A percentile compares a stretch with the other conserved stretches of the same genome.
Evolutionary conservation across 2,113 vertebrate genomes (phyloP).

Genomic region (Pteruthius melanotis): DNA sequence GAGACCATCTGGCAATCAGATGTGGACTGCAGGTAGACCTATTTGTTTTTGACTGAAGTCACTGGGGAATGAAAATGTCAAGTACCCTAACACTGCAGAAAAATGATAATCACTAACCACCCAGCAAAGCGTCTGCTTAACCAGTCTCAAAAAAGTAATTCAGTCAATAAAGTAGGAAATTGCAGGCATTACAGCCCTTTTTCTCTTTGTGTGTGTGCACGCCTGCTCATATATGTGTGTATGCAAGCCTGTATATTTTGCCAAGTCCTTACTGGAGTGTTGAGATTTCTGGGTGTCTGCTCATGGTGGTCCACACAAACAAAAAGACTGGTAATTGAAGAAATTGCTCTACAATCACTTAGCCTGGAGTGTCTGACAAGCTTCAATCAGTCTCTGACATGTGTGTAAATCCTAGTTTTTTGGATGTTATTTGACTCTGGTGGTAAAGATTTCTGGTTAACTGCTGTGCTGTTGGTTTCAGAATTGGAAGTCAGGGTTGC

Average conservation of each 20-base stretch:
- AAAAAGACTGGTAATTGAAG: conserved; percentile 70
- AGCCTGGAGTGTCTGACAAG: conserved; percentile 60
- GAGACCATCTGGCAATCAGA: conserved; percentile 70
- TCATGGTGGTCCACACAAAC: conserved; percentile 33
- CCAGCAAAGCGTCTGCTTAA: not conserved
- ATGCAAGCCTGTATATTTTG: not conserved
- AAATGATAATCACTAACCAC: conserved; percentile 69
- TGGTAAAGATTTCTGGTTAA: conserved; percentile 49
- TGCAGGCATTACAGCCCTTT: not conserved
- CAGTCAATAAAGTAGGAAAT: conserved; percentile 24
- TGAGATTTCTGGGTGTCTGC: conserved; percentile 34
- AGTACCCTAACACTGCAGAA: conserved; percentile 58
- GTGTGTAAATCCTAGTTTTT: conserved; percentile 66
- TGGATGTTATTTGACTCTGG: conserved; percentile 64
- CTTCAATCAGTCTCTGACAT: conserved; percentile 67
- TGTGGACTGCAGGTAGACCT: conserved; percentile 68
- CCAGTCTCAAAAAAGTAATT: not conserved
- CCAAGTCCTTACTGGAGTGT: conserved; percentile 21
- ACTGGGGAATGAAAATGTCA: conserved; percentile 67
- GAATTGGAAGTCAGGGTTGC: not conserved
- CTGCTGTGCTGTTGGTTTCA: conserved; percentile 7
- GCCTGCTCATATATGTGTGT: fast-evolving
- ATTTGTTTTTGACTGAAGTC: conserved; percentile 47
- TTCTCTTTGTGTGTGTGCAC: not conserved
- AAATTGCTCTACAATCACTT: conserved; percentile 76